Base-by-base conservation (phyloP, 2,113 vertebrate species). In the Daboia siamensis region DNA sequence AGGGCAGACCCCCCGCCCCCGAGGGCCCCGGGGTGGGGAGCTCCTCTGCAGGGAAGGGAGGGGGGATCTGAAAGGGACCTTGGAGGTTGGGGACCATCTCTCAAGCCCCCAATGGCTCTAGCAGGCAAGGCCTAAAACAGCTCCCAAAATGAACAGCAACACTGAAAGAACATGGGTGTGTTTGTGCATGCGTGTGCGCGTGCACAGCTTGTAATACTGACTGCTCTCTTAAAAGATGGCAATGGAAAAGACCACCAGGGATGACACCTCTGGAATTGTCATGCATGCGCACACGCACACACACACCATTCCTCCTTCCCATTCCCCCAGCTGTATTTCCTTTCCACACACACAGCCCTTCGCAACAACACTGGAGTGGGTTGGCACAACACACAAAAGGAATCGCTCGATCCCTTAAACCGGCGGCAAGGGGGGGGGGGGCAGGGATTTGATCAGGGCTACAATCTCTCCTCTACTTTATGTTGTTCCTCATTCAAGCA, bases 401-500 rank as follows among this genome's bases (percentile, higher is more conserved):
- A 52, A 74, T 1, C 5, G 48, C 86, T 69, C 69, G 7, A 92
- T 92, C 12, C 59, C 86, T 24, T 52, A 44, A 88, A 59, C 61
- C 29, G 24, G 69, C 87, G 0, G 52, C 39, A 39, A 0, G 59
- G 8, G 3, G 8, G 12, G 8, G 12, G 5, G n/a, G 2, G 0
- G 61, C 74, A 74, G 74, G 4, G 29, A 46, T 46, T n/a, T 15
- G 29, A 59, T 51, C 74, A 96, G 93, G 52, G 87, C 44, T 87
- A 21, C 9, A 88, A 59, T 80, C 2, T 29, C 44, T 88, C 85
- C 91, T 93, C 88, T 93, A 85, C 93, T 88, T 88, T 21, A 94
- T 59, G 93, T 90, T 91, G 86, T 92, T 91, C 3, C 86, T 95
- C 64, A 93, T 61, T 13, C 44, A 48, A 86, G 4, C 59, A 91